phyloP scores from a whole-genome alignment of 2,797 vertebrate genomes.

The Siniperca undulata region DNA sequence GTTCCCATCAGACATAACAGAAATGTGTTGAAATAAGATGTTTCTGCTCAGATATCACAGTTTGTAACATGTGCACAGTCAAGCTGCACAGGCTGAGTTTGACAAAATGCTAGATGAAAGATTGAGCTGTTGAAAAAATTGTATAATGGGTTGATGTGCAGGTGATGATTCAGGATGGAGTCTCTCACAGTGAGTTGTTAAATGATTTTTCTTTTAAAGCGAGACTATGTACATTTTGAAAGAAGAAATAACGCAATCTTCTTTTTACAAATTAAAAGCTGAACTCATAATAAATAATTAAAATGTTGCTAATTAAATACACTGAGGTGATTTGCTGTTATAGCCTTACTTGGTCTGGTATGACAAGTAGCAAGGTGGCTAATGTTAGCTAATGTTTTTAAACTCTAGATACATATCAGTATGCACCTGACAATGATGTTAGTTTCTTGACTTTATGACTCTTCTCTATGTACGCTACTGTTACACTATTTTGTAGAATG shows the following conservation, averaged over 20 bases:
- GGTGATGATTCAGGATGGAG: neutral
- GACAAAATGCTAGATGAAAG: neutral
- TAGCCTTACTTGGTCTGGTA: neutral
- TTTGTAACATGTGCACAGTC: constrained; percentile 10
- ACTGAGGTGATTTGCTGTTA: neutral
- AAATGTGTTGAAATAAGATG: constrained; percentile 42
- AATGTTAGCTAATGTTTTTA: neutral
- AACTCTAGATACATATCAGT: neutral
- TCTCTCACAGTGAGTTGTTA: neutral
- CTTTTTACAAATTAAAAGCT: neutral
- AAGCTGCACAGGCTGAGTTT: constrained; percentile 27
- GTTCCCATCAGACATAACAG: constrained; percentile 19
- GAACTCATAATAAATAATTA: neutral
- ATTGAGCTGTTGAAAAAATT: neutral
- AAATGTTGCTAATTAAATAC: neutral
- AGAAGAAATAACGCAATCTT: neutral
- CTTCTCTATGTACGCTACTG: neutral
- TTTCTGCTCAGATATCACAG: constrained; percentile 21
- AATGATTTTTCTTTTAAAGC: neutral
- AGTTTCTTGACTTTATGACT: no score
- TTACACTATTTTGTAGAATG: neutral
- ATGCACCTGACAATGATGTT: neutral
- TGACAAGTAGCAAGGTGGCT: neutral
- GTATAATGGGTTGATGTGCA: neutral
- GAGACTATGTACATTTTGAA: neutral